Conservation (phyloP, 2,888 invertebrate genomes). For the Chrysolina haemoptera region DNA sequence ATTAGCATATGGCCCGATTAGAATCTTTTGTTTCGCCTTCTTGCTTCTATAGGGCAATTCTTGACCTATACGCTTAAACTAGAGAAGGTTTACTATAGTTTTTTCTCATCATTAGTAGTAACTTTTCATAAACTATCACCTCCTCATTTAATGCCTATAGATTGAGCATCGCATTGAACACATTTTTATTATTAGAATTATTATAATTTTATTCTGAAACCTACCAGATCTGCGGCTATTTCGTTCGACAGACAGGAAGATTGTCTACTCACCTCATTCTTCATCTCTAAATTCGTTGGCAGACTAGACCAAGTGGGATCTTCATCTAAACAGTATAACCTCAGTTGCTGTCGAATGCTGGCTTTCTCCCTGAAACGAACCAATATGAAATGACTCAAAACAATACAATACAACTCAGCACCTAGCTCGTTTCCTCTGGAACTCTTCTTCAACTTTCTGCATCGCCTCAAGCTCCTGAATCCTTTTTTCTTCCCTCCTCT, state of each 20-base stretch:
- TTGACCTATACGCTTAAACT: no score
- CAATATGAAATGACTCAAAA: not conserved
- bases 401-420: constrained; percentile 40
- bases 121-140: no score
- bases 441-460: constrained; percentile 89
- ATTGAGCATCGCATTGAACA: no score
- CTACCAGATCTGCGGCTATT: constrained; percentile 2
- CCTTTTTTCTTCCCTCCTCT: constrained; percentile 83
- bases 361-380: constrained; percentile 76
- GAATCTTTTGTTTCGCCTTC: no score
- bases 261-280: constrained; percentile 55
- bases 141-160: no score
- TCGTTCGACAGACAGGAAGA: no score
- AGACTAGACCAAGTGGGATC: constrained; percentile 74
- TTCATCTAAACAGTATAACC: constrained; percentile 80
- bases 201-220: not conserved
- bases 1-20: no score
- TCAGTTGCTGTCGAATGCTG: constrained; percentile 81
- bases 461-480: constrained; percentile 86
- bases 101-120: no score
- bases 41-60: no score
- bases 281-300: constrained; percentile 69
- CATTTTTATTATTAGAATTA: no score
- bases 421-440: constrained; percentile 84
- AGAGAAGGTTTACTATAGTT: no score